These are phyloP conservation scores for Lagenorhynchus albirostris DNA, from an alignment of 2,113 vertebrate genomes.

Conservation along the genomic window DNA sequence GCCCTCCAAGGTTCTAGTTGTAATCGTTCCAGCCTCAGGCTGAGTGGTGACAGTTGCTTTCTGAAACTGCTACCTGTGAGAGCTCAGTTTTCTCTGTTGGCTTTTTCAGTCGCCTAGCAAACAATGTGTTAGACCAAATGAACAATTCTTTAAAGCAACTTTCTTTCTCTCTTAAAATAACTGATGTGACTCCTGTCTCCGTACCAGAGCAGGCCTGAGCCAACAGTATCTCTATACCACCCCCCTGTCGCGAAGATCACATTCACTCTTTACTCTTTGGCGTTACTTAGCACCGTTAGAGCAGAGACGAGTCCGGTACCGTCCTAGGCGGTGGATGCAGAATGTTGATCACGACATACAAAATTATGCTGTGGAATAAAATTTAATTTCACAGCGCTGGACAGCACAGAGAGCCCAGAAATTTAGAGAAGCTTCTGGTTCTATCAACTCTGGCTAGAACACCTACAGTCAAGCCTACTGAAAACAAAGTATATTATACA, in stretches of 20 bases:
- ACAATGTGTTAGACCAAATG: not conserved
- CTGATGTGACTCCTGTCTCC: not conserved
- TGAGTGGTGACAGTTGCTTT: not conserved
- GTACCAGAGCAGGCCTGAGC: not conserved
- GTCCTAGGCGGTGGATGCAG: not conserved
- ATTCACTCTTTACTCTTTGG: not conserved
- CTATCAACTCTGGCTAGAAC: not conserved
- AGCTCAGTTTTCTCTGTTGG: not conserved
- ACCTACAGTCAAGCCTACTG: not conserved
- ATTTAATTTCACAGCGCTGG: not conserved
- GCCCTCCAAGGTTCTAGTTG: not conserved
- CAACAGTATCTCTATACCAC: not conserved
- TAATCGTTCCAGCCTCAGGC: not conserved
- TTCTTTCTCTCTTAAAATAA: not conserved
- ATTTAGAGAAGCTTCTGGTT: not conserved
- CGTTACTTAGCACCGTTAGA: not conserved
- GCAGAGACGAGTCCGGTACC: not conserved
- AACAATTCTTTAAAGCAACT: not conserved
- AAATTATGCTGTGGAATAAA: not conserved
- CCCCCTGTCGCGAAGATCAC: not conserved
- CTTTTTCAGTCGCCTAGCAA: not conserved
- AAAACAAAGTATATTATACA: not conserved
- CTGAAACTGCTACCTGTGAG: not conserved
- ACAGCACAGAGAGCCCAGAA: not conserved
- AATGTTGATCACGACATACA: not conserved